Evolutionary conservation across 1,140 invertebrate genomes (phyloP).

Genomic region (Calephelis nemesis): DNA sequence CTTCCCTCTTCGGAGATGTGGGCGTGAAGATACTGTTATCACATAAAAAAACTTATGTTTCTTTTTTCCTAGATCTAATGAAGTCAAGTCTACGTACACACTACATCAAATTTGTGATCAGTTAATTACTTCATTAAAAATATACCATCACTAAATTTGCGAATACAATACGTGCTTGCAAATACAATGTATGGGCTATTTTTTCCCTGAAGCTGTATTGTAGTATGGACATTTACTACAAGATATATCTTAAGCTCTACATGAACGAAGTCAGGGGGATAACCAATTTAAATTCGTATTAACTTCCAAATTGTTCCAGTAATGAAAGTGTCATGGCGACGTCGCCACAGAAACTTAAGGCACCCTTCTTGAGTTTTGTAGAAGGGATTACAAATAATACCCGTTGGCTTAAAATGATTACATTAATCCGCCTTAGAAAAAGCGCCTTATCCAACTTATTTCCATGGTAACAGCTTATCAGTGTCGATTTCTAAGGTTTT

Average conservation of each 20-base stretch:
- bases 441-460: not conserved
- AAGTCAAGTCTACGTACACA: no score
- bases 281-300: not conserved
- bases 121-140: no score
- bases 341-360: not conserved
- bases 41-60: no score
- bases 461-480: not conserved
- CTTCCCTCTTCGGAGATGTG: no score
- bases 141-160: no score
- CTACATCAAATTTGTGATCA: no score
- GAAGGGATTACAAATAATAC: conserved; percentile 1
- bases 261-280: not conserved
- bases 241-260: not conserved
- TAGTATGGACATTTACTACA: not conserved
- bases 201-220: no score
- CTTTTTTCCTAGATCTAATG: no score
- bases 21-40: no score
- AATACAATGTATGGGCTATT: no score
- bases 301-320: not conserved
- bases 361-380: not conserved
- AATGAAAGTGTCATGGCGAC: not conserved
- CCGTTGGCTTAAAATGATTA: not conserved
- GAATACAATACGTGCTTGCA: no score
- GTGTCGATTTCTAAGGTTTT: not conserved
- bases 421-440: not conserved